phyloP scores from a whole-genome alignment of 2,797 vertebrate genomes.

The Pampus argenteus region DNA sequence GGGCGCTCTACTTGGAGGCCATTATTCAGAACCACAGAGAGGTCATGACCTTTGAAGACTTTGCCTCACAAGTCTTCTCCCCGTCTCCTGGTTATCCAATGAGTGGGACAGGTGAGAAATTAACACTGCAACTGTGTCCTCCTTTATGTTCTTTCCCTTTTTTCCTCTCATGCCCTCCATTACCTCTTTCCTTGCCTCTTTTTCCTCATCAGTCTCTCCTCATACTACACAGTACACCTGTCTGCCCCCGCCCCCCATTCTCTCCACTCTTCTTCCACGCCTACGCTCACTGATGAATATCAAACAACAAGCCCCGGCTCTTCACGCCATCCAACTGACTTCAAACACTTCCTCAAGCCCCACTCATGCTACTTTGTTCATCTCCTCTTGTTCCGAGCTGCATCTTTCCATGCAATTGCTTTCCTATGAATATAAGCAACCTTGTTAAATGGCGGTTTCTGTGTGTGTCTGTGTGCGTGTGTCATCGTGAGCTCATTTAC shows the following conservation, averaged over 20 bases:
- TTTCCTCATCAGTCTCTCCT: conserved; percentile 36
- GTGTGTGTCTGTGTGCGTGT: conserved; percentile 16
- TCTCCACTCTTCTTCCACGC: conserved; percentile 59
- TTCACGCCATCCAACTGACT: conserved; percentile 62
- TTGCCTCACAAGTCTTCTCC: conserved; percentile 96
- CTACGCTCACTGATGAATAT: conserved; percentile 86
- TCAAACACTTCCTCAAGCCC: conserved; percentile 73
- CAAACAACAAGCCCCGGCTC: conserved; percentile 87
- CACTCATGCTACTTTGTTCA: conserved; percentile 80
- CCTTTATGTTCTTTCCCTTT: conserved; percentile 74
- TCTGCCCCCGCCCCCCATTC: conserved; percentile 33
- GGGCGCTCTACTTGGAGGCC: conserved; percentile 97
- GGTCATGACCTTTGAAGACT: conserved; percentile 98
- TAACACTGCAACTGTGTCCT: conserved; percentile 78
- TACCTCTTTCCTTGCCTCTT: conserved; percentile 22
- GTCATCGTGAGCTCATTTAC: conserved; percentile 67
- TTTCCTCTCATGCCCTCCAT: conserved; percentile 25
- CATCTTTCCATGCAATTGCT: conserved; percentile 68
- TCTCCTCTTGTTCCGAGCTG: conserved; percentile 65
- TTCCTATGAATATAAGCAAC: conserved; percentile 72
- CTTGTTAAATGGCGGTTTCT: conserved; percentile 58
- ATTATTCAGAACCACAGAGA: conserved; percentile 98
- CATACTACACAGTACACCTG: conserved; percentile 67
- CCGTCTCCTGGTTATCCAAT: conserved; percentile 92
- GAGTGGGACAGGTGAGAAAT: conserved; percentile 92